phyloP scores from a whole-genome alignment of 2,888 invertebrate genomes.

The Trichacis sp. region DNA sequence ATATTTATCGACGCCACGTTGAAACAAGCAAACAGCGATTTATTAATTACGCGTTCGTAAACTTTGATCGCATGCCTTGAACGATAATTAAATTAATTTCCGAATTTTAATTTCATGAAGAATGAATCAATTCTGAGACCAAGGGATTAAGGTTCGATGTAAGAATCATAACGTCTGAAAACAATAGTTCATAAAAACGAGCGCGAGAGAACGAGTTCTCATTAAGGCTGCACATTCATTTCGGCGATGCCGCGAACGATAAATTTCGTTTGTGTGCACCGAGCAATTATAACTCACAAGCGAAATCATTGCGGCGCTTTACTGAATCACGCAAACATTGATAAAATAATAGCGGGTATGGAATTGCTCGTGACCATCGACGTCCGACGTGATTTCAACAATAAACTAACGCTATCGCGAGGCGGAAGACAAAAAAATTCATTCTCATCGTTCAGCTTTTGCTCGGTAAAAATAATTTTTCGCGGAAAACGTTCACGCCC shows the following conservation, averaged over 20 bases:
- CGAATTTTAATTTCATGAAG: too few relatives aligned
- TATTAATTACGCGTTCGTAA: neutral
- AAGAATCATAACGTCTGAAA: too few relatives aligned
- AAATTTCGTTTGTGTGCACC: conserved; percentile 28
- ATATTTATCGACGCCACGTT: too few relatives aligned
- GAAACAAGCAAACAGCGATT: too few relatives aligned
- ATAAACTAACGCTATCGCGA: conserved; percentile 5
- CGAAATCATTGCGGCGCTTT: conserved; percentile 15
- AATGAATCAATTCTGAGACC: too few relatives aligned
- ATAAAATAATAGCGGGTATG: neutral
- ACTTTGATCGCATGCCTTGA: too few relatives aligned
- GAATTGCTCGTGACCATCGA: neutral
- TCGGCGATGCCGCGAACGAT: conserved; percentile 34
- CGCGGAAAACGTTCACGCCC: too few relatives aligned
- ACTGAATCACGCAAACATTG: conserved; percentile 4
- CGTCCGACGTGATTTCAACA: neutral
- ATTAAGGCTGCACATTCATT: conserved; percentile 21
- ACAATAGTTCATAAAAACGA: too few relatives aligned
- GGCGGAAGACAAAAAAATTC: neutral
- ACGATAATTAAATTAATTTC: too few relatives aligned
- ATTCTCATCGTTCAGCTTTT: neutral
- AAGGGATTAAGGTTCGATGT: too few relatives aligned
- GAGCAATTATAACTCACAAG: conserved; percentile 31
- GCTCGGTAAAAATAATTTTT: neutral
- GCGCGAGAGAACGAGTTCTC: too few relatives aligned